Conservation (phyloP, 2,113 vertebrate genomes). For the Sylvilagus bachmani region DNA sequence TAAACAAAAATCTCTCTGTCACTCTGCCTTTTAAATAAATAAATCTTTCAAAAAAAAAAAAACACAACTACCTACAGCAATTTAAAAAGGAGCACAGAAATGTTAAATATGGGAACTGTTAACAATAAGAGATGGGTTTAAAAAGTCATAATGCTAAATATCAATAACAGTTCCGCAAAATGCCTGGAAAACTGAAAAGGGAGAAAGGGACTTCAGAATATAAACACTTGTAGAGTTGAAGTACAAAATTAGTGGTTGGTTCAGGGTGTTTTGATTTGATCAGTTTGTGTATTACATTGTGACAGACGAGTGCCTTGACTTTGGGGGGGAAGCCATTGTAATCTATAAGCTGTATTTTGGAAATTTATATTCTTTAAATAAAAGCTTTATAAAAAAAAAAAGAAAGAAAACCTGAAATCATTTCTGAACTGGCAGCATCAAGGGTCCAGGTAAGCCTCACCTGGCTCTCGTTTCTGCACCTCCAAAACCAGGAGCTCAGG, state of each 20-base stretch:
- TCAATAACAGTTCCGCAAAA: neutral
- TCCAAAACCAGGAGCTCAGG: neutral
- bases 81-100: no score
- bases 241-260: neutral
- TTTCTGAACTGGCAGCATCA: neutral
- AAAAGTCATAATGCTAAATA: neutral
- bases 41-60: no score
- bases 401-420: neutral
- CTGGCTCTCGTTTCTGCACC: neutral
- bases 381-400: no score
- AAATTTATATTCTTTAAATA: no score
- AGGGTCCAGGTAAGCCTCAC: rapidly evolving
- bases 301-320: neutral
- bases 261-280: neutral
- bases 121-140: no score
- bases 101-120: no score
- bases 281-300: neutral
- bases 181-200: neutral
- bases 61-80: no score
- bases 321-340: no score
- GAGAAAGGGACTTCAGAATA: neutral
- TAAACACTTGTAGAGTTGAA: neutral
- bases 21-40: no score
- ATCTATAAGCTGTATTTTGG: no score
- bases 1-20: no score